Base-by-base conservation (phyloP, 1,140 invertebrate genomes). In the Diabrotica undecimpunctata region DNA sequence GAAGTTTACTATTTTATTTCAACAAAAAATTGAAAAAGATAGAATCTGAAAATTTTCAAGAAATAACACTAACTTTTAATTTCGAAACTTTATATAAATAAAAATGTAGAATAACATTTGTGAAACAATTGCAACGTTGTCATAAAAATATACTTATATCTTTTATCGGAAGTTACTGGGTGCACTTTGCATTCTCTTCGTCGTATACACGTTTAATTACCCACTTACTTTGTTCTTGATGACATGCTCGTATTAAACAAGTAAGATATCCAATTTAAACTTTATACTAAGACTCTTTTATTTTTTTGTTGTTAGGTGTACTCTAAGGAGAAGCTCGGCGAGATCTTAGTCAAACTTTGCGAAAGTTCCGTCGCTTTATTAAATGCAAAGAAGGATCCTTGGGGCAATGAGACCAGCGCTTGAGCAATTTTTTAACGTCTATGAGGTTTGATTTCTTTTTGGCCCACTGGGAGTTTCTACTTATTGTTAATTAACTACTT, bases 301-400 rank as follows among this genome's bases (percentile, higher is more conserved):
- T 65, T 72, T 66, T 68, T 61, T 39, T 86, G 85, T 72, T 71
- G 71, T 60, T 57, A 87, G 86, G 84, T 91, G 14, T 94, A 92
- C 75, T 84, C 86, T 2, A 90, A 89, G 74, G 86, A 88, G 66
- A 89, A 91, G 74, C 73, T 95, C 51, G 82, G 85, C 12, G 88
- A 93, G 74, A 78, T 95, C 37, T 82, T 95, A 41, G 82, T 83
- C n/a, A 90, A 91, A 77, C 84, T 94, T 10, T 85, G 88, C 35
- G 91, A 94, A 72, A 89, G 91, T 6, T 92, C 90, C 7, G 75
- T 93, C 8, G 76, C 85, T 54, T 73, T 94, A 46, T 86, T 95
- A 69, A 88, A 93, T 72, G 82, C 86, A 54, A 88, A 86, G 72
- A 83, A 84, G 68, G 89, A 91, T 82, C 86, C 90, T 37, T 91